Evolutionary conservation across 2,797 vertebrate species (phyloP), one percentile per base, ranked within the genome.

Genomic region (Poeciliopsis gracilis): DNA sequence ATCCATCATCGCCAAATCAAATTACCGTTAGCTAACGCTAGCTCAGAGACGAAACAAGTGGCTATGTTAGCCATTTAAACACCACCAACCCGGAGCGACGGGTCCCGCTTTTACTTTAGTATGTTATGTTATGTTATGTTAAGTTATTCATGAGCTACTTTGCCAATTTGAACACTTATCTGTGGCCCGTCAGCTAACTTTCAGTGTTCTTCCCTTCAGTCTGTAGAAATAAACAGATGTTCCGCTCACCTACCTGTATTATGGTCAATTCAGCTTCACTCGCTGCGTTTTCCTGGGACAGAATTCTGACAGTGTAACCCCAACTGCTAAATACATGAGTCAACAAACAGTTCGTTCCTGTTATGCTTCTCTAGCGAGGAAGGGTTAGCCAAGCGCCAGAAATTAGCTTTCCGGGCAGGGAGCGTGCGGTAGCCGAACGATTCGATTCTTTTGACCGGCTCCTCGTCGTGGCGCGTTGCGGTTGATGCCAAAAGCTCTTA

Each of bases 401-500:
- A 83, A 86, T 87, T 85, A 93, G 91, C 90, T 86, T 88, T 89
- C 89, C 91, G 83, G 88, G 79, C 63, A 67, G 67, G 25, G 46
- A 49, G 66, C 5, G 75, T 0, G 47, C 1, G 0, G 1, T 23
- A 3, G 5, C n/a, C 0, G 75, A 69, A 89, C 3, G 87, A 88
- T 11, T 47, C 10, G 55, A 16, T 66, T 0, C 0, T 63, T 87
- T 1, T 75, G 76, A 89, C 59, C 57, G 23, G 8, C 47, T 80
- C 75, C 12, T 79, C 28, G 2, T 13, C 67, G 9, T 10, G n/a
- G 83, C 87, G 83, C 6, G 85, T 85, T 87, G 83, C 84, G 6
- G 38, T 1, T 12, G 16, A 9, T 4, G 1, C 5, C 23, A 2
- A 43, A 38, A 10, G 1, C 16, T 30, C 12, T 0, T 28, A 59